These are phyloP conservation scores for Babyrousa celebensis DNA, from an alignment of 2,797 vertebrate genomes.

Conservation along the genomic window DNA sequence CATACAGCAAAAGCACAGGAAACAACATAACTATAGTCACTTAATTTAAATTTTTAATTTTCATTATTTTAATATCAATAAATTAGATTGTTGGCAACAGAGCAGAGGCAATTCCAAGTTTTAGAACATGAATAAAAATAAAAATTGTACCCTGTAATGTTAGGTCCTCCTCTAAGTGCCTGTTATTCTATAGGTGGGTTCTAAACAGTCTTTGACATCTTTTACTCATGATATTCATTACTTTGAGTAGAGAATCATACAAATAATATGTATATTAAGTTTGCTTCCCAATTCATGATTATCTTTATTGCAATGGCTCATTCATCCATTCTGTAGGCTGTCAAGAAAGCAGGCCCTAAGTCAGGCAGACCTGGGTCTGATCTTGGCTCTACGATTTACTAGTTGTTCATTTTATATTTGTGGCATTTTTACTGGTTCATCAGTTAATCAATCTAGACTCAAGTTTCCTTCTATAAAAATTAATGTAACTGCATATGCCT, in stretches of 20 bases:
- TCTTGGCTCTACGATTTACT: neutral
- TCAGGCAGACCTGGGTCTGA: neutral
- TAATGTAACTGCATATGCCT: neutral
- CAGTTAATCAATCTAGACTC: neutral
- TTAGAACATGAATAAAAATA: neutral
- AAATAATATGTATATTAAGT: neutral
- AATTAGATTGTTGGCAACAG: neutral
- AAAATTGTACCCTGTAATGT: neutral
- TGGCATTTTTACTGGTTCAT: neutral
- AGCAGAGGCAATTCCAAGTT: neutral
- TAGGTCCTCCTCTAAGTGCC: neutral
- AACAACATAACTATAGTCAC: neutral
- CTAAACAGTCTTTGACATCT: neutral
- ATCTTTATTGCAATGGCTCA: neutral
- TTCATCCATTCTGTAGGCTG: neutral
- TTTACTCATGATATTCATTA: slow-evolving; percentile 22
- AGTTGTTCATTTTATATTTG: neutral
- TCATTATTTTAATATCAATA: slow-evolving; percentile 57
- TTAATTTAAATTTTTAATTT: slow-evolving; percentile 65
- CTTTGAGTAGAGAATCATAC: neutral
- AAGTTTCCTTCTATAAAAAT: slow-evolving; percentile 7
- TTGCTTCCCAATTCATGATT: neutral
- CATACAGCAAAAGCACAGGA: neutral
- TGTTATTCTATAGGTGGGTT: neutral
- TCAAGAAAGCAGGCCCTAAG: neutral